Evolutionary conservation across 2,113 vertebrate species (phyloP).

Genomic region (Cyanistes caeruleus): DNA sequence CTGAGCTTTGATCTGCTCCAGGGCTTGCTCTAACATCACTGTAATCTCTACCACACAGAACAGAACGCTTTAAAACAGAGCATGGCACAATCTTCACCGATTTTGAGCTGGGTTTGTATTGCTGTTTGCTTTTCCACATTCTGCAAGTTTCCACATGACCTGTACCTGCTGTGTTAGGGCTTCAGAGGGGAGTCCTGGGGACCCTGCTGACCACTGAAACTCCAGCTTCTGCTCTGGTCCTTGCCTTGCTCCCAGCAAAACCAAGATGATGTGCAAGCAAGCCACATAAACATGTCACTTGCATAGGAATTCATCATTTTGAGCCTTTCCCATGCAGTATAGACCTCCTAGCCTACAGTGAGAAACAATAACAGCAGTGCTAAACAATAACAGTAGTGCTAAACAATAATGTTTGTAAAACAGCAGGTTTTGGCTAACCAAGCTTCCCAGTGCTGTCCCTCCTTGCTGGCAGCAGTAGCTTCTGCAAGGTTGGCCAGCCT

Average conservation of each 20-base stretch:
- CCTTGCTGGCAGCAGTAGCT: neutral
- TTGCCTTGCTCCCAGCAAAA: neutral
- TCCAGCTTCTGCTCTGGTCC: neutral
- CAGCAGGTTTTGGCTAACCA: neutral
- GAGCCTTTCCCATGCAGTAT: neutral
- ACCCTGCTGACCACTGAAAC: neutral
- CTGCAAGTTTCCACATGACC: neutral
- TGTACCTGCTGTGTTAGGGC: neutral
- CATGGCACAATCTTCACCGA: neutral
- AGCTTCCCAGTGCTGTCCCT: neutral
- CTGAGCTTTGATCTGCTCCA: constrained; percentile 1
- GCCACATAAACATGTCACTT: neutral
- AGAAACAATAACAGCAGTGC: neutral
- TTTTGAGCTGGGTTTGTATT: neutral
- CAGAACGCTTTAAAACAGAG: neutral
- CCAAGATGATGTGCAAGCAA: neutral
- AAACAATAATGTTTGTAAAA: neutral
- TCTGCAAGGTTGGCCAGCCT: neutral
- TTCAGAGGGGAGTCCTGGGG: neutral
- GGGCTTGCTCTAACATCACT: neutral
- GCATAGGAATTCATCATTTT: neutral
- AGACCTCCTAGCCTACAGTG: neutral
- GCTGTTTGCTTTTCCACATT: neutral
- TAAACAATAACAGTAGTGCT: neutral
- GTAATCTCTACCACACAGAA: neutral